phyloP scores from a whole-genome alignment of 2,113 vertebrate species.

The Tetrao urogallus region DNA sequence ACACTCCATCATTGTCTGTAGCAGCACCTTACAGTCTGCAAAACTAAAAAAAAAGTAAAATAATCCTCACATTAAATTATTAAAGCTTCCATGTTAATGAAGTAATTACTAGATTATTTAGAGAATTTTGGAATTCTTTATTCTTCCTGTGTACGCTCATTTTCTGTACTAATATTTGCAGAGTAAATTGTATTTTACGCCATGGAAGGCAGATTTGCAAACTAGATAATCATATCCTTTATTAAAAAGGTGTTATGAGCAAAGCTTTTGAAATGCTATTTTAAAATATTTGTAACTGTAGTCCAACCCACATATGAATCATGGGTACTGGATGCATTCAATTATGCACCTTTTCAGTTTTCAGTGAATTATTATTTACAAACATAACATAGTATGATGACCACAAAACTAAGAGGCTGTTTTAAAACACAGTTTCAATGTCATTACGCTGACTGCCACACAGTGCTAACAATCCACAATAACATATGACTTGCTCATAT shows the following conservation, averaged over 20 bases:
- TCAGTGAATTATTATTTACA: not conserved
- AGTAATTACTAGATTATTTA: not conserved
- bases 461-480: not conserved
- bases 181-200: constrained; percentile 4
- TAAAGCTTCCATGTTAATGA: not conserved
- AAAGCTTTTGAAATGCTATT: not conserved
- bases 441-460: not conserved
- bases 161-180: constrained; percentile 18
- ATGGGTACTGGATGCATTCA: not conserved
- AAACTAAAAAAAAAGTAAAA: not conserved
- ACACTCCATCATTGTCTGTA: not conserved
- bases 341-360: not conserved
- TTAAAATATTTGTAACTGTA: not conserved
- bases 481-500: not conserved
- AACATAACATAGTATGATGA: not conserved
- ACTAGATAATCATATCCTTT: constrained; percentile 45
- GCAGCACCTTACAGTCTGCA: not conserved
- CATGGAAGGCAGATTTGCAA: not conserved
- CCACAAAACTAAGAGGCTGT: not conserved
- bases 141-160: not conserved
- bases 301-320: not conserved
- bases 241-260: constrained; percentile 25
- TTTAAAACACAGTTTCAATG: not conserved
- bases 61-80: not conserved
- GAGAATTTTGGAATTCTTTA: not conserved